Conservation (phyloP, 2,113 vertebrate species). For the Formicarius rufipectus region DNA sequence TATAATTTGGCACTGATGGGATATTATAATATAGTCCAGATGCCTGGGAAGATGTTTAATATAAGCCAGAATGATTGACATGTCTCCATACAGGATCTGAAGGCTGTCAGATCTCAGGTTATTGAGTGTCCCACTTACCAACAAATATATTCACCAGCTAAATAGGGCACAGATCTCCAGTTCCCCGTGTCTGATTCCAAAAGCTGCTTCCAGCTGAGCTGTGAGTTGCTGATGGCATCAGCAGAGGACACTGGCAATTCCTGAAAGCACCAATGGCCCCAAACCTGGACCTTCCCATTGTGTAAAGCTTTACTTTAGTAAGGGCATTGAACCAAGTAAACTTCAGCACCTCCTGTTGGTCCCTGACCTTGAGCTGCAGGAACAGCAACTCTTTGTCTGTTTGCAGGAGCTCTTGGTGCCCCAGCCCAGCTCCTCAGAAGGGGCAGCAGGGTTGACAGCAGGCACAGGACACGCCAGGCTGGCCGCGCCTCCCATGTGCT, state of each 20-base stretch:
- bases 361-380: neutral
- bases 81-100: slow-evolving; percentile 41
- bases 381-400: neutral
- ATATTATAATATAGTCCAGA: neutral
- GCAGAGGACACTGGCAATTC: neutral
- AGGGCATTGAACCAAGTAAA: neutral
- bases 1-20: neutral
- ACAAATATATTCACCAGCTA: neutral
- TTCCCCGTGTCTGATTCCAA: neutral
- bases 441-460: neutral
- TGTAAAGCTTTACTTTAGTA: neutral
- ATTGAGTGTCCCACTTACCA: slow-evolving; percentile 57
- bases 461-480: neutral
- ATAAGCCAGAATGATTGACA: slow-evolving; percentile 55
- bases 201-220: neutral
- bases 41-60: slow-evolving; percentile 52
- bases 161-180: slow-evolving; percentile 45
- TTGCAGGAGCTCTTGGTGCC: neutral
- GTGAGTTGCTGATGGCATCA: neutral
- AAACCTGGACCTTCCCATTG: neutral
- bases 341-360: neutral
- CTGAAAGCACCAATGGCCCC: neutral
- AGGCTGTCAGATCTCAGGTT: slow-evolving; percentile 59
- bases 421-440: neutral
- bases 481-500: neutral